Evolutionary conservation across 1,140 invertebrate genomes (phyloP).

Genomic region (Periplaneta americana): DNA sequence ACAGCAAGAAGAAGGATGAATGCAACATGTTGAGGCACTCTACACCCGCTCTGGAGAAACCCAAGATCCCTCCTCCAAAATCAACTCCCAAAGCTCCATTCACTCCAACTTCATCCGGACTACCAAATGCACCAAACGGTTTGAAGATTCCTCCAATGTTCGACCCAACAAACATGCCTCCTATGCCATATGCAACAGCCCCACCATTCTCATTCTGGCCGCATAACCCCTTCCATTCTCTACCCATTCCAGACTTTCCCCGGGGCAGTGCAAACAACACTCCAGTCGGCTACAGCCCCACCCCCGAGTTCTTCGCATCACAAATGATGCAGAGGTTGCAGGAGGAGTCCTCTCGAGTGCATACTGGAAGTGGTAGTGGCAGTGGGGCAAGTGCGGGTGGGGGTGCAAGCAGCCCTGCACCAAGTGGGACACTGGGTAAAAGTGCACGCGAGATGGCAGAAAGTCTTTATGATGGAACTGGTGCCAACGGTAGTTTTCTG

Average conservation of each 20-base stretch:
- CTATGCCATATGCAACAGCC: slow-evolving; percentile 40
- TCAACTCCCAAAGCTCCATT: slow-evolving; percentile 33
- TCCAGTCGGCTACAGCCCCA: slow-evolving; percentile 43
- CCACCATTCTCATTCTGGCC: slow-evolving; percentile 58
- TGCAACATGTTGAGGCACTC: neutral
- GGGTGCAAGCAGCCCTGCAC: slow-evolving; percentile 25
- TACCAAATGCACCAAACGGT: slow-evolving; percentile 50
- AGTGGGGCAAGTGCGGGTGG: slow-evolving; percentile 18
- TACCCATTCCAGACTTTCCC: slow-evolving; percentile 45
- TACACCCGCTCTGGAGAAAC: neutral
- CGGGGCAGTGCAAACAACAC: slow-evolving; percentile 33
- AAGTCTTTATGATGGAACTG: slow-evolving; percentile 52
- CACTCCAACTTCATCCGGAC: slow-evolving; percentile 48
- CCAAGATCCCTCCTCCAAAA: neutral
- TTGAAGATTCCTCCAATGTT: slow-evolving; percentile 59
- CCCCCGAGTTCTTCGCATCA: slow-evolving; percentile 66
- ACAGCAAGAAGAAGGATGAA: slow-evolving; percentile 9
- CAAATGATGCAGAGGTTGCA: slow-evolving; percentile 75
- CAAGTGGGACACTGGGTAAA: slow-evolving; percentile 43
- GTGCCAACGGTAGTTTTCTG: slow-evolving; percentile 66
- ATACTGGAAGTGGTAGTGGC: slow-evolving; percentile 30
- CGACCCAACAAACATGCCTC: slow-evolving; percentile 44
- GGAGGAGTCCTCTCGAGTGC: slow-evolving; percentile 46
- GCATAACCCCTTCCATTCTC: slow-evolving; percentile 37
- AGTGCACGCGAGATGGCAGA: slow-evolving; percentile 53